Base-by-base conservation (phyloP, 2,797 vertebrate species). In the Lepilemur ruficaudatus region DNA sequence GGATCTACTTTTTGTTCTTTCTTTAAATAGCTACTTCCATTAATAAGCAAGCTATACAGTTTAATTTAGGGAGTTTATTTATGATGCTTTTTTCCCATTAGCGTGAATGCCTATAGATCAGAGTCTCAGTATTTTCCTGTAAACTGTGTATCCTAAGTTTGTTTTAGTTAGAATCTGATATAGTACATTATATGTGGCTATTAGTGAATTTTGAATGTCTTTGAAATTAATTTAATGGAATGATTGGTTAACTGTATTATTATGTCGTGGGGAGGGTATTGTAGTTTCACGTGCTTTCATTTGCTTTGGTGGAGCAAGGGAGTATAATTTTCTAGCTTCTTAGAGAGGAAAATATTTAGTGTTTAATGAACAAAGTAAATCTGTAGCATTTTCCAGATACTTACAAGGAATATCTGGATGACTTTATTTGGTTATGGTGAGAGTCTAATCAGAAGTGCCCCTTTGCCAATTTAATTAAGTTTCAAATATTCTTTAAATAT, bases 21-120 rank as follows among this genome's bases (percentile, higher is more conserved):
- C 72, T 86, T 97, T 81, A 89, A 0, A 57, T 97, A 93, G 55
- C 32, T 90, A 23, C 79, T 97, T 96, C 83, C 97, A 76, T 97
- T 97, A 97, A 91, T 93, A 97, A 97, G 97, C 86, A 96, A 78
- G 43, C 46, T 93, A 78, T 48, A 18, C 69, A 88, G 28, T 13
- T 48, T 92, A 76, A 84, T 61, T 30, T 67, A 28, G 41, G 50
- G 17, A 89, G 7, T 92, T 23, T 75, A 7, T 30, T 55, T 80
- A 22, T 83, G 59, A 83, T 3, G n/a, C 25, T 23, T 75, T 76
- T 92, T 70, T 83, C 32, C 28, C 30, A 80, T 73, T 90, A 52
- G 52, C 38, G 70, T 85, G 70, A 75, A 28, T 65, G 25, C 91
- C 9, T 59, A 2, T 80, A 80, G 76, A 63, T 70, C 41, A 82